Percentiles rank a stretch among this genome's conserved stretches.
Conservation (phyloP, 2,888 invertebrate species). For the Nemapogon koenigi region DNA sequence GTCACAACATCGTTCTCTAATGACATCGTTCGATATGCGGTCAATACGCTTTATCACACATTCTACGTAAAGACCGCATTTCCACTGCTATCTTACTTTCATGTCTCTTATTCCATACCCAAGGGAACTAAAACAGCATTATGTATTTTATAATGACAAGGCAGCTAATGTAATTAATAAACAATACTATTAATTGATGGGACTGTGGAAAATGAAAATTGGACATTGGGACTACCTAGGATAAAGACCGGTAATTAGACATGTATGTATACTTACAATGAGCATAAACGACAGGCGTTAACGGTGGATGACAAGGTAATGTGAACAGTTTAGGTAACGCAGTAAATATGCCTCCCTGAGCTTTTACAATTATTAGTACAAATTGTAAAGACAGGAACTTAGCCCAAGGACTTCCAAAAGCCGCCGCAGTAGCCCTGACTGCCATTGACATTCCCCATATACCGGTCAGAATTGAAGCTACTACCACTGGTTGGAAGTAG, state of each 20-base stretch:
- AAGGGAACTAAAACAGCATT: too few species aligned
- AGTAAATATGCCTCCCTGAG: slow-evolving; percentile 69
- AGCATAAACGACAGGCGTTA: slow-evolving; percentile 71
- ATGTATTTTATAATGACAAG: too few species aligned
- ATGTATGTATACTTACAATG: slow-evolving; percentile 70
- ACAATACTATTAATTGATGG: too few species aligned
- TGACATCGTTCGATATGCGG: too few species aligned
- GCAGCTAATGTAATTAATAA: too few species aligned
- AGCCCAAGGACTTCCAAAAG: slow-evolving; percentile 47
- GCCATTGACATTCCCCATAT: slow-evolving; percentile 74
- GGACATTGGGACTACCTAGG: too few species aligned
- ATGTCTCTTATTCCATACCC: too few species aligned
- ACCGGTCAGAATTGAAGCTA: slow-evolving; percentile 70
- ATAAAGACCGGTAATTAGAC: background rate
- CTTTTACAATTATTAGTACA: slow-evolving; percentile 70
- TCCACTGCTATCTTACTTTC: too few species aligned
- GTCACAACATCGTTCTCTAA: too few species aligned
- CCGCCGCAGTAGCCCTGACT: slow-evolving; percentile 44
- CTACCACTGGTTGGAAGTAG: slow-evolving; percentile 70
- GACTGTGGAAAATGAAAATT: too few species aligned
- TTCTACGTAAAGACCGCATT: too few species aligned
- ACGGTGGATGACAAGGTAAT: slow-evolving; percentile 68
- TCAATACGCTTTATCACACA: too few species aligned
- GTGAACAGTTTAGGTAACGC: slow-evolving; percentile 56
- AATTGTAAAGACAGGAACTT: slow-evolving; percentile 69